A percentile compares a stretch with the other conserved stretches of the same genome.
Conservation (phyloP, 2,888 invertebrate genomes). For the Folsomia candida region DNA sequence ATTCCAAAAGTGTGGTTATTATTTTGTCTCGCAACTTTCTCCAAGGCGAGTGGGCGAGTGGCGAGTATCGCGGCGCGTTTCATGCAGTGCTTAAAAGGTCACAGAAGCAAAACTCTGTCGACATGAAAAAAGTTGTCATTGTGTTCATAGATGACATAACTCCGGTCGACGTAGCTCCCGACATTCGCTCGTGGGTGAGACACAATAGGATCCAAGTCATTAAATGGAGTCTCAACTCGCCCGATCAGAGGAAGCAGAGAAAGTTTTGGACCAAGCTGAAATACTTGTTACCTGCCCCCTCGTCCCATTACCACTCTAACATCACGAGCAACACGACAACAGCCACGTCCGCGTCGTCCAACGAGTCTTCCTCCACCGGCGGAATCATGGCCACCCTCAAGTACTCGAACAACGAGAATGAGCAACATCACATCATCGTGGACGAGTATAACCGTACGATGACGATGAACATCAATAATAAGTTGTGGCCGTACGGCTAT, state of each 20-base stretch:
- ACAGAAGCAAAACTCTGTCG: constrained; percentile 52
- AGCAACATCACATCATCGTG: constrained; percentile 42
- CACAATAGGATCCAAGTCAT: constrained; percentile 59
- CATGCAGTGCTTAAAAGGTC: constrained; percentile 42
- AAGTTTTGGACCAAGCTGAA: constrained; percentile 58
- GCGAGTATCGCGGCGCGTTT: constrained; percentile 62
- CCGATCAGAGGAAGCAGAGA: constrained; percentile 54
- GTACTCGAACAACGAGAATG: constrained; percentile 26
- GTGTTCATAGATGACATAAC: constrained; percentile 65
- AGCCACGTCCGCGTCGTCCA: constrained; percentile 46
- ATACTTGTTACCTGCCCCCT: constrained; percentile 53
- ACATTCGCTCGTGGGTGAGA: constrained; percentile 58
- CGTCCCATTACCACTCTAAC: constrained; percentile 47
- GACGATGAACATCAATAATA: constrained; percentile 23
- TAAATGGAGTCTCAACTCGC: constrained; percentile 55
- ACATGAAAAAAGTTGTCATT: constrained; percentile 62
- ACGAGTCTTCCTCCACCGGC: constrained; percentile 24
- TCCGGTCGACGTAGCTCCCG: constrained; percentile 70
- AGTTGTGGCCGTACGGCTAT: constrained; percentile 36
- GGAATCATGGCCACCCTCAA: constrained; percentile 41
- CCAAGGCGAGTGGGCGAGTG: constrained; percentile 58
- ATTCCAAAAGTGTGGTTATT: constrained; percentile 57
- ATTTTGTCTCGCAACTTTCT: constrained; percentile 58
- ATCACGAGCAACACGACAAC: constrained; percentile 50
- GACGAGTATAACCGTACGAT: constrained; percentile 33